A percentile compares a stretch with the other conserved stretches of the same genome.
Evolutionary conservation across 37 sponge, comb jelly and placozoan genomes (phyloP).

Genomic region (Halichondria panicea): DNA sequence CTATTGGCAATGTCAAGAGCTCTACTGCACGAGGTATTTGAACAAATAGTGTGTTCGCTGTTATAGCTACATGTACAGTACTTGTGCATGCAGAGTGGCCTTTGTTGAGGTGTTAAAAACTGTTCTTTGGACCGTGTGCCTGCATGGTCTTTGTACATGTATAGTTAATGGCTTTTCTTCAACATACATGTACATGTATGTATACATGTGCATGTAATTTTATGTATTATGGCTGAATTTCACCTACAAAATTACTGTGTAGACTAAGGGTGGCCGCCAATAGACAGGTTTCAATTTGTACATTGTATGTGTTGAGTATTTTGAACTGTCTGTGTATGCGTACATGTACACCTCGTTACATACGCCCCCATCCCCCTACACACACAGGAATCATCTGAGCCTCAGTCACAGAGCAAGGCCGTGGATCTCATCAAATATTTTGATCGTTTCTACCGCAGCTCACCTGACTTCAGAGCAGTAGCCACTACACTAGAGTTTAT

Average conservation of each 20-base stretch:
- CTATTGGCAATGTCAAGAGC: slow-evolving; percentile 53
- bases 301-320: no score
- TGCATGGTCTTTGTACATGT: background rate
- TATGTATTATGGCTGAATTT: no score
- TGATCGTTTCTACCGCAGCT: slow-evolving; percentile 47
- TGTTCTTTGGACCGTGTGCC: no score
- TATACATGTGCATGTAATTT: slow-evolving; percentile 12
- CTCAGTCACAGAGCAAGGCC: slow-evolving; percentile 18
- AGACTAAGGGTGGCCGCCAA: no score
- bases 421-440: slow-evolving; percentile 77
- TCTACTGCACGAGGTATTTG: slow-evolving; percentile 57
- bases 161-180: no score
- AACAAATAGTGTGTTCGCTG: background rate
- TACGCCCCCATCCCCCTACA: background rate
- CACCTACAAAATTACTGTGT: no score
- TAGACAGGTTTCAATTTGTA: no score
- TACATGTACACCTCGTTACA: slow-evolving; percentile 17
- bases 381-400: background rate
- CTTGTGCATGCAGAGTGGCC: background rate
- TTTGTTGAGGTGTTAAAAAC: no score
- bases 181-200: slow-evolving; percentile 6
- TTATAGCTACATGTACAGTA: background rate
- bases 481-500: slow-evolving; percentile 64
- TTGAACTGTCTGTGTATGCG: background rate
- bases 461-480: slow-evolving; percentile 62